These are phyloP conservation scores for Grapholita molesta DNA, from an alignment of 1,140 invertebrate species.

Conservation along the genomic window DNA sequence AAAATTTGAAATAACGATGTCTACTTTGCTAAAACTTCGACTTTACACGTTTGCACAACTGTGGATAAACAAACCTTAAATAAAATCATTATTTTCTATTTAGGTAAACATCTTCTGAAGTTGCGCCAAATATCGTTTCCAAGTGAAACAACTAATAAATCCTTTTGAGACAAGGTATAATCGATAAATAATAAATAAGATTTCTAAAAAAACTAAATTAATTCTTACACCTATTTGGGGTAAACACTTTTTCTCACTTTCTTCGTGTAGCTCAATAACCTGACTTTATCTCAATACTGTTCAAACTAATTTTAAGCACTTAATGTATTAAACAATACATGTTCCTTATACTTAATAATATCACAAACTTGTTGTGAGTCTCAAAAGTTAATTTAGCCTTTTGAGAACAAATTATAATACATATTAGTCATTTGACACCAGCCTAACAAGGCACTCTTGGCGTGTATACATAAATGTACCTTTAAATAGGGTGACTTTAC, in stretches of 20 bases:
- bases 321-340: background rate
- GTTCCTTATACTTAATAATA: conserved; percentile 4
- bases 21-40: too few relatives aligned
- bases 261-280: background rate
- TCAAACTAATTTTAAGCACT: background rate
- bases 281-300: conserved; percentile 14
- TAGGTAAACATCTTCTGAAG: conserved; percentile 8
- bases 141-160: conserved; percentile 24
- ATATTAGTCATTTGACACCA: background rate
- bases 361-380: conserved; percentile 13
- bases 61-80: too few relatives aligned
- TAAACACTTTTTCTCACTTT: background rate
- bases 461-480: background rate
- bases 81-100: conserved; percentile 23
- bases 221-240: background rate
- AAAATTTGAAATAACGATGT: too few relatives aligned
- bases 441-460: background rate
- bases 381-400: background rate
- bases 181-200: conserved; percentile 31
- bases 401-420: background rate
- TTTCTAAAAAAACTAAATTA: background rate
- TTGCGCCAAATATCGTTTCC: background rate
- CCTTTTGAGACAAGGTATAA: conserved; percentile 36
- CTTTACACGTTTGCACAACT: too few relatives aligned
- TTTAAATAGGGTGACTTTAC: background rate